Base-by-base conservation (phyloP, 2,797 vertebrate species). In the Pipistrellus kuhlii region DNA sequence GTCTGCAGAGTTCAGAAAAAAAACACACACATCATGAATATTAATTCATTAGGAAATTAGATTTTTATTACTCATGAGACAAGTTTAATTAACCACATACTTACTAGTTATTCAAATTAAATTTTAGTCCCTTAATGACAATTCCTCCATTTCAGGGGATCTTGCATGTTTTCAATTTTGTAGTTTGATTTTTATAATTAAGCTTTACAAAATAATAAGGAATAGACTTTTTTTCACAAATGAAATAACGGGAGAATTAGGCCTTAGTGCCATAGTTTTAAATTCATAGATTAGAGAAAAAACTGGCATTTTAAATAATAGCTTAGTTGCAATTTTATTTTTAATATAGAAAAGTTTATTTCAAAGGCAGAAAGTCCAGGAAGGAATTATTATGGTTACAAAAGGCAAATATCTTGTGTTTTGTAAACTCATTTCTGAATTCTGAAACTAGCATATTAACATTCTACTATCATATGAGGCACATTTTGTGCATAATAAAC, bases 51-150 rank as follows among this genome's bases (percentile, higher is more conserved):
- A 83, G 66, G 27, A 93, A 85, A 89, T 71, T 46, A 76, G 46
- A 68, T 62, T 72, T 81, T 92, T 66, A 38, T 84, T 84, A 53
- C n/a, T 13, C 14, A 66, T 2, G 59, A 91, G 30, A 71, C 3
- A n/a, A 27, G 11, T 85, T 73, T 93, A 38, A 59, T 84, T 89
- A 76, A 32, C 11, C 14, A 72, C 1, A 83, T 78, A 18, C 94
- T 94, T 93, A 62, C 15, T 85, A 83, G 10, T 71, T 23, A 84
- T 80, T 91, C 10, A 91, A 76, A 84, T 91, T 75, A 76, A 83
- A 15, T 41, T 73, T 93, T 71, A 25, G 6, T 89, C 25, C 1
- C 53, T 41, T 78, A 30, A 35, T 57, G 41, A 85, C n/a, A 82
- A 55, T 53, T 86, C 41, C 20, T 81, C 32, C 6, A 57, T 64